Evolutionary conservation across 2,113 vertebrate species (phyloP).

Genomic region (Bambusicola thoracicus): DNA sequence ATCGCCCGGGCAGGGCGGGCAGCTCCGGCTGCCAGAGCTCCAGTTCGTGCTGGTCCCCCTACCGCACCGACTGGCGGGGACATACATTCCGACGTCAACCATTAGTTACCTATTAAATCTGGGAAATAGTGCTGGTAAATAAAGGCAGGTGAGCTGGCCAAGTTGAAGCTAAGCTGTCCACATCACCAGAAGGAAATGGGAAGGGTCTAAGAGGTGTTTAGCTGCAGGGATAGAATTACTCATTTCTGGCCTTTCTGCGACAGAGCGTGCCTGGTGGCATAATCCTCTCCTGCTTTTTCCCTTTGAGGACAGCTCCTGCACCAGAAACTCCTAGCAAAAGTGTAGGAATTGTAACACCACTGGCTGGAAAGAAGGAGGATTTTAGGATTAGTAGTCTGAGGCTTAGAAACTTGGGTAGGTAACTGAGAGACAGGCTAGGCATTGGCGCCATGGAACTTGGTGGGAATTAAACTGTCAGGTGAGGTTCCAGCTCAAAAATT

Average conservation of each 20-base stretch:
- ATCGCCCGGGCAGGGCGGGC: too few species aligned
- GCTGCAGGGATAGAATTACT: not conserved
- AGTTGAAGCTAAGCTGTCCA: not conserved
- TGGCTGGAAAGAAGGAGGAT: not conserved
- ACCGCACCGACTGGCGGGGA: too few species aligned
- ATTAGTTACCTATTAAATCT: not conserved
- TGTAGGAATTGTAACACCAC: not conserved
- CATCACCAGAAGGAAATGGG: not conserved
- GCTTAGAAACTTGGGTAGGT: not conserved
- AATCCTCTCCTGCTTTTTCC: not conserved
- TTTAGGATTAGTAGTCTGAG: not conserved
- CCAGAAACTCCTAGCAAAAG: not conserved
- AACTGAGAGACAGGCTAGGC: not conserved
- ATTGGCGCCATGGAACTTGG: not conserved
- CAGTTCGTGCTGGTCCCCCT: too few species aligned
- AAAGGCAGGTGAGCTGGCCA: not conserved
- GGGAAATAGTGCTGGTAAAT: not conserved
- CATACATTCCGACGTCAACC: accelerated
- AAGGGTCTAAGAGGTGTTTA: not conserved
- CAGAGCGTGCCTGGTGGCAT: not conserved
- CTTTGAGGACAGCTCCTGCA: not conserved
- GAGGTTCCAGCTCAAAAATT: not conserved
- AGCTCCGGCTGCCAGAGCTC: too few species aligned
- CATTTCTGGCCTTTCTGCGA: not conserved
- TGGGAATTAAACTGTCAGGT: not conserved